These are phyloP conservation scores for Catharus bicknelli DNA, from an alignment of 2,113 vertebrate genomes.

Conservation along the genomic window DNA sequence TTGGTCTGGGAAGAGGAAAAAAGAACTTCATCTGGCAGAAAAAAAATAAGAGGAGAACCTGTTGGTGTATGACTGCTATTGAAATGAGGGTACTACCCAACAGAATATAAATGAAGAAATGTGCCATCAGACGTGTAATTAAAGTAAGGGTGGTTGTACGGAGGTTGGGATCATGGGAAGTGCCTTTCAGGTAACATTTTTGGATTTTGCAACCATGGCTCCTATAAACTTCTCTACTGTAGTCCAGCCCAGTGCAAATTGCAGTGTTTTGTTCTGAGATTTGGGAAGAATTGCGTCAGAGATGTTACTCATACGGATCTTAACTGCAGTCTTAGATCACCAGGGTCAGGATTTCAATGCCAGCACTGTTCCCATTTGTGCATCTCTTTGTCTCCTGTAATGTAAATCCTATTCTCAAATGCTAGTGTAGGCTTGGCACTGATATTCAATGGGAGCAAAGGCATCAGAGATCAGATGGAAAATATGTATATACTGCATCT, in stretches of 20 bases:
- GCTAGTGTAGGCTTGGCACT: background rate
- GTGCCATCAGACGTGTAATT: background rate
- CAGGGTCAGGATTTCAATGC: background rate
- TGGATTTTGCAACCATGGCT: background rate
- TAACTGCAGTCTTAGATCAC: background rate
- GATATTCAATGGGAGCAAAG: slow-evolving; percentile 6
- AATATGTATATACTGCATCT: slow-evolving; percentile 17
- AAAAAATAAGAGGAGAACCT: background rate
- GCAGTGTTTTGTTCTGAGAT: background rate
- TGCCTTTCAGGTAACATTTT: background rate
- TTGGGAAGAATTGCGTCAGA: background rate
- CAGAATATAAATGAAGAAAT: background rate
- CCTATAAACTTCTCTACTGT: background rate
- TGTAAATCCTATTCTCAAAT: background rate
- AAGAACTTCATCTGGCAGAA: background rate
- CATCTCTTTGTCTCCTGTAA: slow-evolving; percentile 6
- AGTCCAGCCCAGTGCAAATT: background rate
- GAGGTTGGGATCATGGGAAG: background rate
- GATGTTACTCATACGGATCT: background rate
- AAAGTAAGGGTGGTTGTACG: background rate
- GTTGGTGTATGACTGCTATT: background rate
- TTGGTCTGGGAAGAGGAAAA: background rate
- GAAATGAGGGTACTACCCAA: background rate
- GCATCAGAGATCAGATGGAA: slow-evolving; percentile 16
- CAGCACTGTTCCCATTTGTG: background rate